A percentile compares a stretch with the other conserved stretches of the same genome.
These are phyloP conservation scores for Dasyprocta punctata DNA, from an alignment of 2,113 vertebrate genomes.

Conservation along the genomic window DNA sequence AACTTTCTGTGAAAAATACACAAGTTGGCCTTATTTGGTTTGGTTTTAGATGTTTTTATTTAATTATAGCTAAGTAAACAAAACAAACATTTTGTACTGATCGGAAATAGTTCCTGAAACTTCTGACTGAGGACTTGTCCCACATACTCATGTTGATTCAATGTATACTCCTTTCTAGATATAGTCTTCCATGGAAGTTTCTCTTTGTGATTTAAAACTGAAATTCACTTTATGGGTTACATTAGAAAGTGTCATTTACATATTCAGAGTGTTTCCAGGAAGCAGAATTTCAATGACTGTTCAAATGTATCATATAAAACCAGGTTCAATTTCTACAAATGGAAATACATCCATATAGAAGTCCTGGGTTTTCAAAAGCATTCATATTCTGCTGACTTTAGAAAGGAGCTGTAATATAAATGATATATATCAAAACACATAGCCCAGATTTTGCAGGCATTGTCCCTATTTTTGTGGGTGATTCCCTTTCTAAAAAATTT, in stretches of 20 bases:
- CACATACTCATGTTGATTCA: neutral
- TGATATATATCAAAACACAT: neutral
- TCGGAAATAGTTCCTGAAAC: neutral
- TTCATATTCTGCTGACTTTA: neutral
- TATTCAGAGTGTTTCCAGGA: constrained; percentile 37
- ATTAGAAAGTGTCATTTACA: constrained; percentile 57
- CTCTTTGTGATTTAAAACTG: neutral
- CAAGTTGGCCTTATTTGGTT: neutral
- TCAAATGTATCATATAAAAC: constrained; percentile 11
- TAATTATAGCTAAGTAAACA: neutral
- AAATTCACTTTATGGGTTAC: neutral
- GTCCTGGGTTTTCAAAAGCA: neutral
- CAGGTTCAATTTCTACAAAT: neutral
- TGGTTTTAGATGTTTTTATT: neutral
- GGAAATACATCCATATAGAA: constrained; percentile 1
- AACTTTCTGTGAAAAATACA: neutral
- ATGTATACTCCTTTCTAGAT: neutral
- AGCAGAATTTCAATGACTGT: constrained; percentile 23
- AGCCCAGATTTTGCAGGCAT: neutral
- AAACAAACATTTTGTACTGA: neutral
- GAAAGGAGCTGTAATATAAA: neutral
- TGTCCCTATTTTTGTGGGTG: neutral
- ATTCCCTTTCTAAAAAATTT: constrained; percentile 50
- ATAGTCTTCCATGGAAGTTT: neutral
- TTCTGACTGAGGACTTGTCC: neutral